A percentile compares a stretch with the other conserved stretches of the same genome.
phyloP scores from a whole-genome alignment of 2,113 vertebrate species.

The Pluvialis apricaria region DNA sequence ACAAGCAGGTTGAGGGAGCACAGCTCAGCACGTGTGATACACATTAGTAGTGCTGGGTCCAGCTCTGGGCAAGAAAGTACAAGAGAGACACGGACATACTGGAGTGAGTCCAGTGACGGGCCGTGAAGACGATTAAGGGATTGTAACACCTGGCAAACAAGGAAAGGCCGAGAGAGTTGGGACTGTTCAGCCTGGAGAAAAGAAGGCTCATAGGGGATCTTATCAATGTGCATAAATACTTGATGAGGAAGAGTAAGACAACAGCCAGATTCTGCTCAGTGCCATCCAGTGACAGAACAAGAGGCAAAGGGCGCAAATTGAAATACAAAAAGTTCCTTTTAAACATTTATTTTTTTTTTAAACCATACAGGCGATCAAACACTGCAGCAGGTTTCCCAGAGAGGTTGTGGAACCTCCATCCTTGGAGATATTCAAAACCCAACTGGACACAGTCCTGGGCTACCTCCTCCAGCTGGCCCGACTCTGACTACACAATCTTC shows the following conservation, averaged over 20 bases:
- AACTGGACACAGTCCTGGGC: background rate
- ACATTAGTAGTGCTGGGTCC: background rate
- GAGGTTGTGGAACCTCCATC: background rate
- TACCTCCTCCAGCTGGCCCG: background rate
- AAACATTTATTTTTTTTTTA: background rate
- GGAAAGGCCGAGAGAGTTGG: background rate
- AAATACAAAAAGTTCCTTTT: background rate
- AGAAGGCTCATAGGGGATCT: background rate
- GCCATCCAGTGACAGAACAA: background rate
- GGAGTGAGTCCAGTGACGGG: background rate
- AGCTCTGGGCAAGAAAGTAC: background rate
- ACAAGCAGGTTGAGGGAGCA: background rate
- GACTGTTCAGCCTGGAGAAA: background rate
- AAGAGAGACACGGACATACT: background rate
- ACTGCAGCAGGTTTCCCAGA: background rate
- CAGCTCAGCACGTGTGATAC: background rate
- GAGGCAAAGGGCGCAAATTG: background rate
- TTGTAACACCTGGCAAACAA: background rate
- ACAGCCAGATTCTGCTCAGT: background rate
- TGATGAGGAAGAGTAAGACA: background rate
- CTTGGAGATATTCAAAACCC: background rate
- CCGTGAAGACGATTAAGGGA: background rate
- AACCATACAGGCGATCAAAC: background rate
- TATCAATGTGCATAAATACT: background rate
- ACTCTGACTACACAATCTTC: background rate